Evolutionary conservation across 2,797 vertebrate genomes (phyloP).

Genomic region (Typhlichthys eigenmanni): DNA sequence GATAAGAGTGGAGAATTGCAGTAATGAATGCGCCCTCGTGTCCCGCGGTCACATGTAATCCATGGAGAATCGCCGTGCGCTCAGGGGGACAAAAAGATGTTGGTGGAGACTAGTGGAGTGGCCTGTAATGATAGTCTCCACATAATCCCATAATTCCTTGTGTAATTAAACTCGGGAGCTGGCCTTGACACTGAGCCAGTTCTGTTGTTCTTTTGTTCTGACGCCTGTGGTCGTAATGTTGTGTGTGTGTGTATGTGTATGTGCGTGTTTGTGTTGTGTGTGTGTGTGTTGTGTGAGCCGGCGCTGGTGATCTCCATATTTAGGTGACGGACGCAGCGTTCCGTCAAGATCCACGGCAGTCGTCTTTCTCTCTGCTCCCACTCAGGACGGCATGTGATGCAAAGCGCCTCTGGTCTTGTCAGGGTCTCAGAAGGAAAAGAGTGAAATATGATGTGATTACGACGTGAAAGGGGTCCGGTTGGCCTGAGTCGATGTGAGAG

Average conservation of each 20-base stretch:
- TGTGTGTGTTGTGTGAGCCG: conserved; percentile 43
- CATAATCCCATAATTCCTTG: conserved; percentile 92
- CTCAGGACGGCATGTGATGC: conserved; percentile 78
- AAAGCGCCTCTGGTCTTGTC: conserved; percentile 80
- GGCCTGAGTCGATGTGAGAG: conserved; percentile 80
- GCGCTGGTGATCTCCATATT: conserved; percentile 31
- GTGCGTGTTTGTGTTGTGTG: too few species aligned
- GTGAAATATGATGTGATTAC: conserved; percentile 80
- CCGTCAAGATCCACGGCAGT: conserved; percentile 57
- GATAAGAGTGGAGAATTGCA: conserved; percentile 81
- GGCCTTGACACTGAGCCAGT: conserved; percentile 79
- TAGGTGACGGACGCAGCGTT: conserved; percentile 57
- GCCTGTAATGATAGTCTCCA: conserved; percentile 85
- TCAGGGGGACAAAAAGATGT: conserved; percentile 81
- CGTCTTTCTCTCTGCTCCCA: conserved; percentile 61
- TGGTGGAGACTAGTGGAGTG: conserved; percentile 80
- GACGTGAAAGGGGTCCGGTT: conserved; percentile 77
- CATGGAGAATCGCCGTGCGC: conserved; percentile 81
- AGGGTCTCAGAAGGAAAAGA: conserved; percentile 80
- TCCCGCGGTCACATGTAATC: conserved; percentile 84
- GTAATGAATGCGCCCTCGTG: conserved; percentile 87
- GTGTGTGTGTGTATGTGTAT: conserved; percentile 5
- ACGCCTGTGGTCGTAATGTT: conserved; percentile 69
- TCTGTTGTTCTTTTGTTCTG: conserved; percentile 78
- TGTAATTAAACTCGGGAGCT: conserved; percentile 88